Conservation (phyloP, 2,888 invertebrate genomes). For the Andricus quercusramuli region DNA sequence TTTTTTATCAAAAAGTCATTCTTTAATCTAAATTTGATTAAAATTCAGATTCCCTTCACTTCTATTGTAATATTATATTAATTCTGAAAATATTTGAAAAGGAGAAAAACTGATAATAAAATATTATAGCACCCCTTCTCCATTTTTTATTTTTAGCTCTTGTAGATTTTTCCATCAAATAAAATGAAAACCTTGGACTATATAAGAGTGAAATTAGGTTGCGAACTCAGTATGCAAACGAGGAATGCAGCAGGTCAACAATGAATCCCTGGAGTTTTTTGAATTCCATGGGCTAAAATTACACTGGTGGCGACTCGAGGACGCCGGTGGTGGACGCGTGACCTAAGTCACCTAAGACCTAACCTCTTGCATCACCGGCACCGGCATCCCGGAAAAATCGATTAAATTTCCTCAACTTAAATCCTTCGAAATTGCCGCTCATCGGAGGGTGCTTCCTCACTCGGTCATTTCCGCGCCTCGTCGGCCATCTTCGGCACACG, state of each 20-base stretch:
- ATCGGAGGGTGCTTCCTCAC: background rate
- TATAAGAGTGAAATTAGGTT: background rate
- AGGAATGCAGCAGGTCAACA: background rate
- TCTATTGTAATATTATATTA: background rate
- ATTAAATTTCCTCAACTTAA: background rate
- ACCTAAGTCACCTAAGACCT: background rate
- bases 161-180: background rate
- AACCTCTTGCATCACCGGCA: constrained; percentile 2
- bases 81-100: background rate
- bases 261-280: constrained; percentile 7
- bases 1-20: background rate
- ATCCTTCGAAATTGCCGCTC: constrained; percentile 1
- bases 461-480: background rate
- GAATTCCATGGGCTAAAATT: background rate
- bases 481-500: background rate
- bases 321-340: background rate
- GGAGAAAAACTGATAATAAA: background rate
- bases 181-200: constrained; percentile 3
- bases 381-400: constrained; percentile 7
- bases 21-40: background rate
- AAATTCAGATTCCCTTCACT: background rate
- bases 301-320: background rate
- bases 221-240: background rate
- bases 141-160: background rate
- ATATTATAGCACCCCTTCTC: too few relatives aligned